Evolutionary conservation across 2,888 invertebrate species (phyloP).

Genomic region (Rhopalosiphum nymphaeae): DNA sequence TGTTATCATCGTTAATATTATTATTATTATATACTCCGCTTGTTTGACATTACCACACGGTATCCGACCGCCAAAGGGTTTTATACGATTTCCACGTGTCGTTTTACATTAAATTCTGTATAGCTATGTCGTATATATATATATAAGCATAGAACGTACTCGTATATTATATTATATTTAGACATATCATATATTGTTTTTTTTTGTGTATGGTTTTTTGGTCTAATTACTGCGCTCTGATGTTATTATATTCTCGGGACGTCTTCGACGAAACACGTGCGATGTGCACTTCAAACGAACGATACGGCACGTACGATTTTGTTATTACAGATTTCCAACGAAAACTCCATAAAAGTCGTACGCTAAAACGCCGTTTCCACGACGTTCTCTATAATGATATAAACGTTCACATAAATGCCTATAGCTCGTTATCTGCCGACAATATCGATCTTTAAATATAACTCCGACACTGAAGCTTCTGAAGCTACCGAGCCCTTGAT

Average conservation of each 20-base stretch:
- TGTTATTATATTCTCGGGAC: not conserved
- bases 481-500: not conserved
- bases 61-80: slow-evolving; percentile 1
- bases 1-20: not conserved
- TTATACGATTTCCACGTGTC: slow-evolving; percentile 35
- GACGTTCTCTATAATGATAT: not conserved
- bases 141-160: not conserved
- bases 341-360: slow-evolving; percentile 28
- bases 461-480: not conserved
- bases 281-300: slow-evolving; percentile 42
- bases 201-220: not conserved
- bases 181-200: not conserved
- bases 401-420: not conserved
- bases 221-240: slow-evolving; percentile 15
- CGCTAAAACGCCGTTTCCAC: slow-evolving; percentile 4
- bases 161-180: not conserved
- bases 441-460: not conserved
- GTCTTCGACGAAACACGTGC: slow-evolving; percentile 8
- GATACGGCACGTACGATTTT: slow-evolving; percentile 22
- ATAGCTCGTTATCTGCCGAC: not conserved
- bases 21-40: not conserved
- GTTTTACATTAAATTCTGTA: not conserved
- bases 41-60: not conserved
- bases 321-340: slow-evolving; percentile 8
- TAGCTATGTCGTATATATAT: not conserved